A percentile compares a stretch with the other conserved stretches of the same genome.
phyloP scores from a whole-genome alignment of 2,113 vertebrate genomes.

The Labeo catla region DNA sequence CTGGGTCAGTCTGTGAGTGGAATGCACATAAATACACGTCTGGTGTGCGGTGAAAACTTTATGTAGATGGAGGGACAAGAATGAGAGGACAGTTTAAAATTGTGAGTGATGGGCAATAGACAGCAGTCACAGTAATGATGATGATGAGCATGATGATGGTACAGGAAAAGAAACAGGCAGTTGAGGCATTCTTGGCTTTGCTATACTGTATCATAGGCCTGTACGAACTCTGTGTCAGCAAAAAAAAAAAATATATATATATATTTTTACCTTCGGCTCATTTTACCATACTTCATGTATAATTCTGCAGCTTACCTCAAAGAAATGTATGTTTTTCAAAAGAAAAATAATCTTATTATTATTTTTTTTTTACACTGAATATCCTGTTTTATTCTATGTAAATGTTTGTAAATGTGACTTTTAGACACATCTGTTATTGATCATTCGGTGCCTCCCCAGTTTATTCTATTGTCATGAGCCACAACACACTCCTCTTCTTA shows the following conservation, averaged over 20 bases:
- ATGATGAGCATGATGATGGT: not conserved
- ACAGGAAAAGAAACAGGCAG: not conserved
- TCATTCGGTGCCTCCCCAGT: not conserved
- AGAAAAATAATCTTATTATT: no score
- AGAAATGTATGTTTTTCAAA: no score
- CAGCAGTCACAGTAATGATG: not conserved
- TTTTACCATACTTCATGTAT: not conserved
- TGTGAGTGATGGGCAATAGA: not conserved
- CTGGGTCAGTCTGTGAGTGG: conserved; percentile 31
- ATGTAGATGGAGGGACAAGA: conserved; percentile 2
- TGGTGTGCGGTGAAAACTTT: not conserved
- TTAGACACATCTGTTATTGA: no score
- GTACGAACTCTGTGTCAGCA: not conserved
- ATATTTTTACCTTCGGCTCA: no score
- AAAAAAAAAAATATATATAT: not conserved
- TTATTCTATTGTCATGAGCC: not conserved
- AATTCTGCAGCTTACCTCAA: not conserved
- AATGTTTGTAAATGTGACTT: no score
- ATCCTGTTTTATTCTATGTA: not conserved
- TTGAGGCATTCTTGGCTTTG: not conserved
- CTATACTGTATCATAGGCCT: not conserved
- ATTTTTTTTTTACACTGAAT: no score
- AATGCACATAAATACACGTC: not conserved
- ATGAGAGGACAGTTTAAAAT: conserved; percentile 8
- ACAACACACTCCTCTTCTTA: no score